Evolutionary conservation across 2,888 invertebrate species (phyloP).

Genomic region (Listrodromus nycthemerus): DNA sequence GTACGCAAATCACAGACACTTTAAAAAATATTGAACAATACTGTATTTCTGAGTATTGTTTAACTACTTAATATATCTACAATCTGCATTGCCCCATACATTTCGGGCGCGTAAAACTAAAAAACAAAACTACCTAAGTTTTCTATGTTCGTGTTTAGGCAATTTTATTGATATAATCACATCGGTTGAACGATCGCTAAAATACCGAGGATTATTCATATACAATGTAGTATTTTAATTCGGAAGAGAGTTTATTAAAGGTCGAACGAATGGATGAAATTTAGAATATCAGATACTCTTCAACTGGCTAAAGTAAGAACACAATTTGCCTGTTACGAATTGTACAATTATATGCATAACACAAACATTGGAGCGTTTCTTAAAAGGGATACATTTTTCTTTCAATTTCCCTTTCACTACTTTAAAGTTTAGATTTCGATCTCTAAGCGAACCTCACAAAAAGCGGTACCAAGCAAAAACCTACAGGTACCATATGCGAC

Average conservation of each 20-base stretch:
- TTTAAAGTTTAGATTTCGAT: too few species aligned
- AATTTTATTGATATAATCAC: background rate
- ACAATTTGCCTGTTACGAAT: constrained; percentile 9
- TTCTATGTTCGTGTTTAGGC: background rate
- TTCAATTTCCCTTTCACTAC: too few species aligned
- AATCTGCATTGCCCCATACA: background rate
- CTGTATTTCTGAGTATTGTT: constrained; percentile 29
- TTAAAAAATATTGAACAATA: constrained; percentile 27
- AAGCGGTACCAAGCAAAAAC: too few species aligned
- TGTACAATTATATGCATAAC: background rate
- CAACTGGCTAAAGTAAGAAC: background rate
- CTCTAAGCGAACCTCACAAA: too few species aligned
- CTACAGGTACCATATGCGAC: too few species aligned
- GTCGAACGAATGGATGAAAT: constrained; percentile 3
- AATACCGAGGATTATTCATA: background rate
- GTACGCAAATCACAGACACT: constrained; percentile 16
- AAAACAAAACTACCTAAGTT: background rate
- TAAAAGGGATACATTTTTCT: too few species aligned
- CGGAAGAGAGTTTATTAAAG: background rate
- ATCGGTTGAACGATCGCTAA: background rate
- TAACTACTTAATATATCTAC: constrained; percentile 1
- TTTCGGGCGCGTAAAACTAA: background rate
- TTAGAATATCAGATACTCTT: constrained; percentile 9
- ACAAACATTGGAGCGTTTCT: too few species aligned
- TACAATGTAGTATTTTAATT: constrained; percentile 7